Base-by-base conservation (phyloP, 2,113 vertebrate species). In the Gracilinanus agilis region DNA sequence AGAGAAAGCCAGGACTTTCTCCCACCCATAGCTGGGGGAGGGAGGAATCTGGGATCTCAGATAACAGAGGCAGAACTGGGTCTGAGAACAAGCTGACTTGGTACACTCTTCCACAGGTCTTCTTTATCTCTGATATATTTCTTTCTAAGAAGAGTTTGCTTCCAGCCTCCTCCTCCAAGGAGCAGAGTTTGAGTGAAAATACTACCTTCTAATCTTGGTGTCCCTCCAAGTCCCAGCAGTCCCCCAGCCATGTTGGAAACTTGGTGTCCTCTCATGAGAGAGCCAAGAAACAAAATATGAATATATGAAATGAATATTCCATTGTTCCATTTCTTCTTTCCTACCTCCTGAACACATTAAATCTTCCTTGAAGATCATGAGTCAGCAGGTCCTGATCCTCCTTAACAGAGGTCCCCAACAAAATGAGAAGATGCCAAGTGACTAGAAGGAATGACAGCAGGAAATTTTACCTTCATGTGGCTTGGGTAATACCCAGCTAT, bases 81-180 rank as follows among this genome's bases (percentile, higher is more conserved):
- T 23, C 19, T 23, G n/a, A 83, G 34, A 83, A 40, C 67, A 83
- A 40, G n/a, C 67, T 83, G n/a, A 34, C n/a, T 83, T 40, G 19
- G 67, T 40, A 83, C 19, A 40, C 34, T n/a, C 53, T 9, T 92
- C 95, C 96, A 8, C 97, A 99, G 99, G 99, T 98, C 27, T 99
- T 99, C 97, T 98, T 98, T 96, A 98, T 99, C 97, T 99, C 99
- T 44, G 98, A 98, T 96, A 98, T 99, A 98, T 99, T 99, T 96
- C 98, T 98, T 93, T 97, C 94, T 34, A 55, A 98, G 92, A 97
- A 95, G 95, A 94, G 96, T 88, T 97, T 98, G 93, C 54, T 96
- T 95, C 97, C 98, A 25, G 97, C 97, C 83, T 97, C 97, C 2
- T 96, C 95, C 90, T 93, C 98, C 94, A 98, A 99, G 95, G 99